Evolutionary conservation across 1,140 invertebrate genomes (phyloP), one percentile per base, ranked within the genome.

Genomic region (Cephus cinctus): DNA sequence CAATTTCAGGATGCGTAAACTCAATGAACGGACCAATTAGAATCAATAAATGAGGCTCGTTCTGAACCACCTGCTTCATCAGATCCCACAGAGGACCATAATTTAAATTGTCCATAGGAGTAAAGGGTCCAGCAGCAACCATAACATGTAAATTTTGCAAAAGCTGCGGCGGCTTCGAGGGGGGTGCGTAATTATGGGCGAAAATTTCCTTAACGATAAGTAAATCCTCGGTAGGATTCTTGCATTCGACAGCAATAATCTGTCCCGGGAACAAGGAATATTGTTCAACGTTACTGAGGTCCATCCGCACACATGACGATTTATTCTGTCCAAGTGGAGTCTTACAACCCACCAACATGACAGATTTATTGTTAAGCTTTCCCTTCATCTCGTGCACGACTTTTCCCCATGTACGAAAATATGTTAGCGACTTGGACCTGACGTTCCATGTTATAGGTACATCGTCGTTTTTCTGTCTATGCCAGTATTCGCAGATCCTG

Each of bases 261-360:
- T 95, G 91, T 1, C 92, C 92, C 3, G 92, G 88, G 66, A 92
- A 94, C 8, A 95, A 65, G 0, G 87, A 86, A 59, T 85, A 92
- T 31, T 86, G 80, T 22, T 81, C 78, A 5, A 90, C 56, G 43
- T 82, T 79, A 19, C 70, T 78, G 3, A 89, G 72, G 63, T 88
- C 84, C 6, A 89, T 6, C 67, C 73, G 58, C 34, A 75, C 74
- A 41, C 12, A 16, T 47, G 47, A 36, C n/a, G 57, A 58, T 3
- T 52, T 66, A 21, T 61, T 38, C 1, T 6, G 5, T 4, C 43
- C 74, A 48, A 6, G 76, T 65, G 75, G 71, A 11, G 78, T 74
- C 69, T 80, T 79, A 0, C 82, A 82, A 2, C 87, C 86, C 67
- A 91, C 86, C 1, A 93, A 65, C 5, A 87, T 54, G 0, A 89